phyloP scores from a whole-genome alignment of 2,797 vertebrate species.

The Myotis daubentonii region DNA sequence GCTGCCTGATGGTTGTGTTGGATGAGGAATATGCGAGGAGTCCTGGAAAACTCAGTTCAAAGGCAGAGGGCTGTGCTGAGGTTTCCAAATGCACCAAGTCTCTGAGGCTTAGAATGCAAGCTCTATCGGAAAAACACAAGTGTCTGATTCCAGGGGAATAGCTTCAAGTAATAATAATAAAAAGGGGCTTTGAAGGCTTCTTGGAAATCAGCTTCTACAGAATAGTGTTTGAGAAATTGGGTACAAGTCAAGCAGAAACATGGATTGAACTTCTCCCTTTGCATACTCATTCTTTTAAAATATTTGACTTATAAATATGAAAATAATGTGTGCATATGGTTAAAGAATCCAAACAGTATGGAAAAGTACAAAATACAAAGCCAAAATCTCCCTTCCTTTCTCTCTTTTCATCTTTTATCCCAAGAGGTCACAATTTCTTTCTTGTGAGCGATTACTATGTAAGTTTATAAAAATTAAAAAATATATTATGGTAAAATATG shows the following conservation, averaged over 20 bases:
- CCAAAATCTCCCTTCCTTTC: not conserved
- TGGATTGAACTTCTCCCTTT: constrained; percentile 47
- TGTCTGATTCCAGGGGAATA: constrained; percentile 72
- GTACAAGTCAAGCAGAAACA: constrained; percentile 73
- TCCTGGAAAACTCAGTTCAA: constrained; percentile 66
- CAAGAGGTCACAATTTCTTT: not conserved
- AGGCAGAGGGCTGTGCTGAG: constrained; percentile 25
- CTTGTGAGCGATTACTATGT: not conserved
- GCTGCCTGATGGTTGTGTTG: constrained; percentile 24
- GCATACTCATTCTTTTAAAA: constrained; percentile 44
- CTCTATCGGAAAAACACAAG: constrained; percentile 72
- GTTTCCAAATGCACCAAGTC: constrained; percentile 57
- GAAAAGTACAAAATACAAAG: constrained; percentile 51
- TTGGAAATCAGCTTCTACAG: constrained; percentile 77
- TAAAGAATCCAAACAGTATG: constrained; percentile 50
- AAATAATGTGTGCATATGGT: constrained; percentile 60
- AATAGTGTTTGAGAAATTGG: constrained; percentile 69
- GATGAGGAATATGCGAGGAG: not conserved
- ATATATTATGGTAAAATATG: not conserved
- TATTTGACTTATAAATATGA: constrained; percentile 68
- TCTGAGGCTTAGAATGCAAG: constrained; percentile 62
- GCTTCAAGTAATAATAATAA: constrained; percentile 75
- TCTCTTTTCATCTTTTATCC: not conserved
- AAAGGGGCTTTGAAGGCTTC: constrained; percentile 75
- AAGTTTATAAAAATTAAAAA: not conserved